Base-by-base conservation (phyloP, 2,888 invertebrate species). In the Heteropelma amictum region DNA sequence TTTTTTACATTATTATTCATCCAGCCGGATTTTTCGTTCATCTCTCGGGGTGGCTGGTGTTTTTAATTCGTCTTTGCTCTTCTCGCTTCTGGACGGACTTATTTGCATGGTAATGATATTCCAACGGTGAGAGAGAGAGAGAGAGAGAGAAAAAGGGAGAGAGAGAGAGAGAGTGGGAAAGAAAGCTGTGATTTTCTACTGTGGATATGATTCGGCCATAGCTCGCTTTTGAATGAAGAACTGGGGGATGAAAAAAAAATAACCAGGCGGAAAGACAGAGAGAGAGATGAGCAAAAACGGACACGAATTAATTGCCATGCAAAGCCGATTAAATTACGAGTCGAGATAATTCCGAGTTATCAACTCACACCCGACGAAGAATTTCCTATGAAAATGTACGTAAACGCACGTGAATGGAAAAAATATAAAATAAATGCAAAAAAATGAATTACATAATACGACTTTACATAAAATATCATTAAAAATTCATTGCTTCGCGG, bases 51-150 rank as follows among this genome's bases (percentile, higher is more conserved):
- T 17, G 67, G 61, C 75, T 67, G 75, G 71, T 71, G 75, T 75
- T 71, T 75, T 71, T 71, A 75, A 75, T 75, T 75, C 75, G 63
- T 71, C 75, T 56, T 42, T 1, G 33, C 51, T 42, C 54, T 45
- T 45, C 56, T 42, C 38, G 38, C 47, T 38, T 45, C 47, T n/a
- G 47, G 54, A 42, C 23, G 23, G 42, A 60, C 49, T 71, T 67
- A 75, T 75, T 75, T 75, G 67, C 75, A 75, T 75, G 61, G 75
- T 71, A 75, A 75, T 75, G 61, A 75, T 75, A 70, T 47, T 71
- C 67, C 12, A 42, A 23, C 12, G n/a, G 54, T n/a, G 56, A 17
- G 0, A n/a, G 45, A 1, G 40, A 4, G 40, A 8, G 60, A 26
- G 54, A 38, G 51, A 7, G 49, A 14, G 65, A 14, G 53, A 14